Base-by-base conservation (phyloP, 1,140 invertebrate genomes). In the Formica selysi region DNA sequence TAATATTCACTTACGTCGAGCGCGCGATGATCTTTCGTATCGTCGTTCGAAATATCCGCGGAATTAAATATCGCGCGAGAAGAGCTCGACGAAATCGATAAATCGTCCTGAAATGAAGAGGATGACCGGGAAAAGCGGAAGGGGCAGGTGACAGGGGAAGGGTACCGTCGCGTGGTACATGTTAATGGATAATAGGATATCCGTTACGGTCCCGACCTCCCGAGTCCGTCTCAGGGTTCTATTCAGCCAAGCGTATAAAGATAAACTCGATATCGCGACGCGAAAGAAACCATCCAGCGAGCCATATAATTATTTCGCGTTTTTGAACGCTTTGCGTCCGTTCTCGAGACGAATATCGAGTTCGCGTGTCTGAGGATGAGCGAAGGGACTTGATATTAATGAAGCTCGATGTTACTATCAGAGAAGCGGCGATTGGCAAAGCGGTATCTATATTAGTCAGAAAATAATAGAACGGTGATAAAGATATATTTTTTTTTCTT, bases 101-200 rank as follows among this genome's bases (percentile, higher is more conserved):
- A 89, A 74, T 80, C 61, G 70, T 71, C 59, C 68, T 48, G 68
- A 83, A 81, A 73, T 54, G 79, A 81, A 62, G 41, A 38, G 68
- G 54, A 61, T 73, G 79, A 74, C 44, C 64, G 78, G 64, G 57
- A 51, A 48, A 71, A 19, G 29, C 61, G 41, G 36, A 57, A 44
- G 54, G 44, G 51, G 41, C 6, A 19, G 4, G 5, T n/a, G 44
- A 38, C 22, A 19, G 67, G 67, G 32, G 36, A 68, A 80, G 41
- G 59, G 36, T 73, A 29, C 51, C 76, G 78, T 86, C 76, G 84
- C 62, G 64, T 86, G 38, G 74, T 57, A 41, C 86, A 88, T 76
- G 86, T 91, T 91, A 90, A 91, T 91, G 86, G 86, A 91, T 91
- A 91, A 91, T 91, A 90, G 90, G 90, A 90, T 91, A 91, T 91